phyloP scores from a whole-genome alignment of 2,888 invertebrate genomes.

The Hemistola chrysoprasaria region DNA sequence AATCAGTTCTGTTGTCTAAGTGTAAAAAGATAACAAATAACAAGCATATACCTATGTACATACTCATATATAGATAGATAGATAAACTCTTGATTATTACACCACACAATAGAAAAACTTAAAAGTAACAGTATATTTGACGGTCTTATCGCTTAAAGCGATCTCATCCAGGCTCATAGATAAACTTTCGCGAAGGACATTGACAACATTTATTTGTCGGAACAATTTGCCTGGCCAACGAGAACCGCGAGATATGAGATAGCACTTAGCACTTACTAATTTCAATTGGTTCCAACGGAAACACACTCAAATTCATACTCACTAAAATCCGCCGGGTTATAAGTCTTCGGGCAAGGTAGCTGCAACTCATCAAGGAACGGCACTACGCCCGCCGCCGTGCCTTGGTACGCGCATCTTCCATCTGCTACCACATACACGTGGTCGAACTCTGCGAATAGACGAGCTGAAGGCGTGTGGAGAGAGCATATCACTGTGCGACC shows the following conservation, averaged over 20 bases:
- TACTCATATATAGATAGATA: no score
- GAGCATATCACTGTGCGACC: constrained; percentile 97
- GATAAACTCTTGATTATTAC: no score
- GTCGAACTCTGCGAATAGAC: constrained; percentile 94
- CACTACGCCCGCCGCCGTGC: constrained; percentile 89
- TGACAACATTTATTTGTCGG: no score
- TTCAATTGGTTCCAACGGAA: neutral
- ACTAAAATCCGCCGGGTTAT: constrained; percentile 98
- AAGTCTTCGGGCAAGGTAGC: constrained; percentile 93
- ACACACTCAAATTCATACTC: constrained; percentile 69
- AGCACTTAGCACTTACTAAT: neutral
- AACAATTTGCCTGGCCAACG: no score
- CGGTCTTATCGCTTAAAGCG: no score
- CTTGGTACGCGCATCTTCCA: constrained; percentile 96
- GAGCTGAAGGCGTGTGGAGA: constrained; percentile 97
- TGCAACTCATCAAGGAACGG: constrained; percentile 90
- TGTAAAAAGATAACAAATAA: neutral
- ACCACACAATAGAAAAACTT: no score
- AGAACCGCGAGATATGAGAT: no score
- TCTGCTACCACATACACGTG: constrained; percentile 94
- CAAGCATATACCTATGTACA: no score
- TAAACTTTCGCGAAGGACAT: no score
- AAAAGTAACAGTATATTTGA: no score
- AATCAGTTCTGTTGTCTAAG: no score
- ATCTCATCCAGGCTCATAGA: no score